Conservation (phyloP, 2,113 vertebrate genomes). For the Otocyon megalotis region DNA sequence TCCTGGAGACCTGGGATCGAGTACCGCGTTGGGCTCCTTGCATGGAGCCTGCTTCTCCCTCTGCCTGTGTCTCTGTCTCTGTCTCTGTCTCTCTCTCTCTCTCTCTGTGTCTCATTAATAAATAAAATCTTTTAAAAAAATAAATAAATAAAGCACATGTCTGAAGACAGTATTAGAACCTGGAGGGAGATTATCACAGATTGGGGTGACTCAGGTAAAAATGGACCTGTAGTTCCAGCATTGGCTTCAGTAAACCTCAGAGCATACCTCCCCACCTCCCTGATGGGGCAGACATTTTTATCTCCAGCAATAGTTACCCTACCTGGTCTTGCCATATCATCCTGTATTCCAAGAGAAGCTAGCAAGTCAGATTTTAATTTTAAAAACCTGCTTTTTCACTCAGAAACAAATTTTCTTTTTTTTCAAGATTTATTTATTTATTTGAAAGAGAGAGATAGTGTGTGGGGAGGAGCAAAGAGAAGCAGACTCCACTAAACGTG, state of each 20-base stretch:
- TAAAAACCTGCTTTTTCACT: neutral
- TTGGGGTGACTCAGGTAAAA: neutral
- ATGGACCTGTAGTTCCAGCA: too few relatives aligned
- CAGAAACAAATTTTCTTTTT: neutral
- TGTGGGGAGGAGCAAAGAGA: too few relatives aligned
- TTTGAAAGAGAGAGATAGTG: neutral
- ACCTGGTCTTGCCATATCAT: neutral
- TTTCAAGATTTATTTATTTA: neutral
- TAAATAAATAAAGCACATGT: neutral
- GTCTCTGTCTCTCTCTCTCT: too few relatives aligned
- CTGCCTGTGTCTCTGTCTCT: too few relatives aligned
- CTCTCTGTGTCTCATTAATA: too few relatives aligned
- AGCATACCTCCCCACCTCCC: too few relatives aligned
- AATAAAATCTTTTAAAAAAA: too few relatives aligned
- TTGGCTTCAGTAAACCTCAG: neutral
- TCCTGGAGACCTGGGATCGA: too few relatives aligned
- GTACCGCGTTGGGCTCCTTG: too few relatives aligned
- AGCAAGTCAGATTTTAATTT: slow-evolving; percentile 10
- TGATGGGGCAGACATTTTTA: neutral
- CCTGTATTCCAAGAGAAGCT: neutral
- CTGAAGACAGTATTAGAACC: neutral
- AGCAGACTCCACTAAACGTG: too few relatives aligned
- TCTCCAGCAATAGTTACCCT: neutral
- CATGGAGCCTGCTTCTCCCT: too few relatives aligned
- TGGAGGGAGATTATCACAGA: neutral